These are phyloP conservation scores for Paramormyrops hopkinsi DNA, from an alignment of 2,797 vertebrate genomes.

Conservation along the genomic window DNA sequence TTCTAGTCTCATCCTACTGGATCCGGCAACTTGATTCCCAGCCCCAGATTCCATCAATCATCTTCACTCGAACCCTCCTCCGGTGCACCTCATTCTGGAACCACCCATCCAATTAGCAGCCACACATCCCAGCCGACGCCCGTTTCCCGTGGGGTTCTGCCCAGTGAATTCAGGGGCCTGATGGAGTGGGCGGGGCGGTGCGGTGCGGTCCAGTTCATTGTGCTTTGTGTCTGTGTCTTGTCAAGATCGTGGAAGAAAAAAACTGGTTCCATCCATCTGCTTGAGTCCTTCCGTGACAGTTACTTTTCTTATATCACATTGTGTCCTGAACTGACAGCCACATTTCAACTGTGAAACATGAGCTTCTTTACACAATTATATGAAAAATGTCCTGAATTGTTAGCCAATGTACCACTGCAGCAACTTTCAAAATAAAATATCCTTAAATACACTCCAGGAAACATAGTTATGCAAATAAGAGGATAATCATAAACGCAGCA, in stretches of 20 bases:
- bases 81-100: background rate
- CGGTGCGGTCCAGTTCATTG: background rate
- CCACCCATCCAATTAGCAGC: background rate
- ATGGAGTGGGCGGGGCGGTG: background rate
- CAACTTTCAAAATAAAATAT: background rate
- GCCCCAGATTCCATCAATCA: background rate
- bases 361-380: background rate
- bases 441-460: background rate
- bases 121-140: background rate
- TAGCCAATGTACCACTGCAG: background rate
- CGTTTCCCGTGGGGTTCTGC: background rate
- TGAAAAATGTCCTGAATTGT: background rate
- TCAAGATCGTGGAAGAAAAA: background rate
- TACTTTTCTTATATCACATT: background rate
- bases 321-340: background rate
- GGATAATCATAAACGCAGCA: background rate
- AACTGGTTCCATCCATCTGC: background rate
- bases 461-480: slow-evolving; percentile 3
- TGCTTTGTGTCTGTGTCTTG: background rate
- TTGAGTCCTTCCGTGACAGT: background rate
- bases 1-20: background rate
- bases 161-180: background rate
- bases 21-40: background rate
- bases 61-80: background rate
- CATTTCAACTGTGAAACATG: background rate